A percentile compares a stretch with the other conserved stretches of the same genome.
Evolutionary conservation across 2,888 invertebrate genomes (phyloP).

Genomic region (Drosophila buzzatii): DNA sequence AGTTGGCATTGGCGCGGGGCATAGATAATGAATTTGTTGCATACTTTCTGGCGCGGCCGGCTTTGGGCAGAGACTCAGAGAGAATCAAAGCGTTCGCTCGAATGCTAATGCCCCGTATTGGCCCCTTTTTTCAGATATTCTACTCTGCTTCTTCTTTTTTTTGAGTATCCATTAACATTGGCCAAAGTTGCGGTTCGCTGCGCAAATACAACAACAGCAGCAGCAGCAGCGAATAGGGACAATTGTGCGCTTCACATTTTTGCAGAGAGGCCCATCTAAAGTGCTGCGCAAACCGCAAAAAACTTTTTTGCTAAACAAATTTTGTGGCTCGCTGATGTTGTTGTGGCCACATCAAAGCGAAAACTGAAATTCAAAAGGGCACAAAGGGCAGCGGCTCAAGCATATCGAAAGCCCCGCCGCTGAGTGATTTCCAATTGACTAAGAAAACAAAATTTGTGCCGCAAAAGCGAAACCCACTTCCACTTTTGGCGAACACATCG

Average conservation of each 20-base stretch:
- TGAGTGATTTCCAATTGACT: constrained; percentile 80
- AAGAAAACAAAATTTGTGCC: constrained; percentile 72
- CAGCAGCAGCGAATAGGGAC: constrained; percentile 24
- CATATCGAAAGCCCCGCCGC: constrained; percentile 55
- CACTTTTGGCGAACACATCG: too few relatives aligned
- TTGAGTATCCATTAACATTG: constrained; percentile 27
- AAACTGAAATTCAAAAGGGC: constrained; percentile 66
- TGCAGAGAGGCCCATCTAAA: constrained; percentile 37
- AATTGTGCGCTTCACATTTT: constrained; percentile 63
- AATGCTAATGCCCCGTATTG: constrained; percentile 23
- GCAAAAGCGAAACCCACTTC: not conserved
- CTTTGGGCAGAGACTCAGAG: not conserved
- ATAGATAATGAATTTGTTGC: constrained; percentile 41
- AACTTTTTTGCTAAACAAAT: constrained; percentile 65
- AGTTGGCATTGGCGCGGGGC: constrained; percentile 10
- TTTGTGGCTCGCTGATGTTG: constrained; percentile 27
- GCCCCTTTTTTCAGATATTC: not conserved
- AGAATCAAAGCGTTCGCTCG: not conserved
- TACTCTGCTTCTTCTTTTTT: not conserved
- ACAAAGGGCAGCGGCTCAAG: constrained; percentile 67
- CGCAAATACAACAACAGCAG: constrained; percentile 42
- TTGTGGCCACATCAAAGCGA: constrained; percentile 73
- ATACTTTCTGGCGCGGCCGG: constrained; percentile 17
- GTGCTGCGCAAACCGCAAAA: constrained; percentile 67
- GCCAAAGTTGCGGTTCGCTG: constrained; percentile 59